Evolutionary conservation across 2,797 vertebrate species (phyloP).

Genomic region (Scolopax rusticola): DNA sequence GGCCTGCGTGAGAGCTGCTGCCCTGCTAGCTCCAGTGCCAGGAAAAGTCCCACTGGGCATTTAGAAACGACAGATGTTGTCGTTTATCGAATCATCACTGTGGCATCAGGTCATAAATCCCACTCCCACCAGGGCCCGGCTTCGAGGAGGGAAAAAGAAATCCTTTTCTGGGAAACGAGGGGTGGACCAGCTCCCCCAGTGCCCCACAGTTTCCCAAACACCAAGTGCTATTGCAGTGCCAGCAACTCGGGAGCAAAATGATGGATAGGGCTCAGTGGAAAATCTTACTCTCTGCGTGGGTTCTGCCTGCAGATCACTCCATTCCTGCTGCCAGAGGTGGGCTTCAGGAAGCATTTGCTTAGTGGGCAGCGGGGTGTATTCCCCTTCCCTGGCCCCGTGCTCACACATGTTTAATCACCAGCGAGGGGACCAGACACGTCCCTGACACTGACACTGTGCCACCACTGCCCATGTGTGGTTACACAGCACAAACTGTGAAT

Average conservation of each 20-base stretch:
- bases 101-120: not conserved
- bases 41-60: not conserved
- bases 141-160: not conserved
- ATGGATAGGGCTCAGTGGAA: conserved; percentile 13
- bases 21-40: not conserved
- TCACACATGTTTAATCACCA: not conserved
- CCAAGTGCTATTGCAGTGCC: not conserved
- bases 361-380: not conserved
- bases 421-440: not conserved
- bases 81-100: not conserved
- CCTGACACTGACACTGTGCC: not conserved
- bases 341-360: not conserved
- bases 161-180: not conserved
- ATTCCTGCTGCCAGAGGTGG: not conserved
- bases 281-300: not conserved
- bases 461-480: not conserved
- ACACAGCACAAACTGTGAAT: conserved; percentile 24
- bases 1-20: not conserved
- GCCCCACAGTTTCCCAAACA: not conserved
- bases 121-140: not conserved
- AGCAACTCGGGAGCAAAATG: not conserved
- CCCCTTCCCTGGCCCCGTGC: not conserved
- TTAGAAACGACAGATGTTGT: not conserved
- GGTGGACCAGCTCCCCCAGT: not conserved
- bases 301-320: conserved; percentile 14